Evolutionary conservation across 2,888 invertebrate species (phyloP), one percentile per base, ranked within the genome.

Genomic region (Hermodice carunculata): DNA sequence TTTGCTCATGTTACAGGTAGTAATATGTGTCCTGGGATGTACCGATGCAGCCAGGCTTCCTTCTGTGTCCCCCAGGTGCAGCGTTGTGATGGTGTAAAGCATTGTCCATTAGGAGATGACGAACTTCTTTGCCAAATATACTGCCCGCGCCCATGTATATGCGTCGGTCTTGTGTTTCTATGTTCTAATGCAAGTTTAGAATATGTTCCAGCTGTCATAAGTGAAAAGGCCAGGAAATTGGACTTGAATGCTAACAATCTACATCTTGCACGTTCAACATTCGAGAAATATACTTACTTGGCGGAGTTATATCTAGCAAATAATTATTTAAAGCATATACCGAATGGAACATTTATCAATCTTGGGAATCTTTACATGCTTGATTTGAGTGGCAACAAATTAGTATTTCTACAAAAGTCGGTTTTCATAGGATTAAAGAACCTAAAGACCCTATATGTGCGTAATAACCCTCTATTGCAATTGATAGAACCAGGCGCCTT

Each of bases 341-440:
- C 46, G 6, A 32, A 28, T 1, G 46, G 46, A 6, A 24, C 32
- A 6, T 58, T 58, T 28, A 11, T 14, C 2, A 43, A 37, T 2
- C 46, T 58, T 4, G 34, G 29, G 32, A 46, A 58, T 46, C 46
- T 58, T 14, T 58, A 46, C 46, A 28, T 58, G 19, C 32, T 58
- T 17, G 58, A 58, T 31, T 46, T 58, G 19, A 31, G n/a, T 29
- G 19, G 28, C 24, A 58, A 58, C 29, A 19, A 31, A 8, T 6
- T 58, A 11, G 44, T 29, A 8, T 32, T 46, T 22, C 22, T 58
- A 11, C 5, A 5, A 29, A 46, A 34, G 5, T 11, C 43, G 17
- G 46, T 46, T 1, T 58, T 58, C 32, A 24, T 24, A 19, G 58
- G 58, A 1, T 22, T 58, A 19, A 31, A 8, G 1, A 58, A 58